Evolutionary conservation across 2,113 vertebrate species (phyloP).

Genomic region (Spizaetus ornatus): DNA sequence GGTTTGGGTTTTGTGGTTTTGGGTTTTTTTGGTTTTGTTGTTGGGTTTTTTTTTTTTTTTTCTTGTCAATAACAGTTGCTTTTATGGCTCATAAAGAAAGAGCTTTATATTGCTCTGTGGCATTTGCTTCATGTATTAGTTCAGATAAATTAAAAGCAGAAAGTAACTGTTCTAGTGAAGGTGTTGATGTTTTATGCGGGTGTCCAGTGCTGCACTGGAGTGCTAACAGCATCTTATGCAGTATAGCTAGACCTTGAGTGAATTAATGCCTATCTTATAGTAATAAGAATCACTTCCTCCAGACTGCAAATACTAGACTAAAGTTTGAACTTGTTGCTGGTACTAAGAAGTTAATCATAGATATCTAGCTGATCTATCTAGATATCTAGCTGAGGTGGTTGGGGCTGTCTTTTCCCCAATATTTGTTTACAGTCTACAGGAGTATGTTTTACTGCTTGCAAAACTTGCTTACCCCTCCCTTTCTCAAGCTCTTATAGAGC

Average conservation of each 20-base stretch:
- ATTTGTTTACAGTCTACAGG: neutral
- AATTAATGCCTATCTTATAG: neutral
- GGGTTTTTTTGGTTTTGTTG: neutral
- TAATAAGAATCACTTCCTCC: neutral
- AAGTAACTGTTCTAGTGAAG: neutral
- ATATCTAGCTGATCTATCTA: neutral
- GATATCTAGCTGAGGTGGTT: neutral
- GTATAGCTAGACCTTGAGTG: neutral
- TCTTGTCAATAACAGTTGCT: neutral
- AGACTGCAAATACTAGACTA: neutral
- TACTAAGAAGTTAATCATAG: neutral
- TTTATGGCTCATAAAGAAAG: neutral
- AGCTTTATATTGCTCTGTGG: neutral
- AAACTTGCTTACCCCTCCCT: neutral
- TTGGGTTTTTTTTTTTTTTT: neutral
- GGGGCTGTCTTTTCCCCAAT: neutral
- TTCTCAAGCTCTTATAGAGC: neutral
- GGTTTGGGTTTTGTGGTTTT: neutral
- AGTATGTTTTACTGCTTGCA: neutral
- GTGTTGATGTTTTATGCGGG: neutral
- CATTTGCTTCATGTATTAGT: neutral
- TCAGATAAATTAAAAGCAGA: neutral
- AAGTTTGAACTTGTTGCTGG: neutral
- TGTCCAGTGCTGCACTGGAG: neutral
- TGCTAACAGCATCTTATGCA: neutral